Conservation (phyloP, 2,888 invertebrate genomes). For the Agrilus biguttatus region DNA sequence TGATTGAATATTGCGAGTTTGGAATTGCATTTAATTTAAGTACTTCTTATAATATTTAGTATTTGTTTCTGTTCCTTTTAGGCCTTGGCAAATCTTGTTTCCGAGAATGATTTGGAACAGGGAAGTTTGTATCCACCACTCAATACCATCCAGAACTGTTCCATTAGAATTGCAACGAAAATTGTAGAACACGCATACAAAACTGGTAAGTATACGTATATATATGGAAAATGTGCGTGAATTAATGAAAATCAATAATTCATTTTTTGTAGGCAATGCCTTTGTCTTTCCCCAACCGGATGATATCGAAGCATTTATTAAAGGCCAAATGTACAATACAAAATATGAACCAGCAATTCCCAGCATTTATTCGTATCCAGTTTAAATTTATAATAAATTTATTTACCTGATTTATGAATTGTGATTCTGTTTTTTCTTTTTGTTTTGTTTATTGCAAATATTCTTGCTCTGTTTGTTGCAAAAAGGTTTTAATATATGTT, state of each 20-base stretch:
- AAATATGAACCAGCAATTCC: conserved; percentile 56
- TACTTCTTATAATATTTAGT: too few relatives aligned
- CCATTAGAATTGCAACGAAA: conserved; percentile 70
- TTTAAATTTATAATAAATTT: too few relatives aligned
- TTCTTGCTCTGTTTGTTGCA: too few relatives aligned
- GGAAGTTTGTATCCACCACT: conserved; percentile 91
- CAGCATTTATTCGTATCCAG: conserved; percentile 44
- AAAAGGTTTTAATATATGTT: too few relatives aligned
- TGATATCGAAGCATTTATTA: conserved; percentile 58
- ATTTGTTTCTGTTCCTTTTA: conserved; percentile 25
- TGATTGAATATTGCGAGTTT: too few relatives aligned
- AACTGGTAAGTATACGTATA: conserved; percentile 38
- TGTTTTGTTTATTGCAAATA: too few relatives aligned
- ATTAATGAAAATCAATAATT: conserved; percentile 1
- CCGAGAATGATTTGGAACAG: conserved; percentile 59
- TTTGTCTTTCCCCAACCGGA: conserved; percentile 64
- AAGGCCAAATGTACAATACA: conserved; percentile 68
- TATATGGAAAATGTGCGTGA: background rate
- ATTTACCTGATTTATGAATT: too few relatives aligned
- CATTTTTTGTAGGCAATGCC: conserved; percentile 46
- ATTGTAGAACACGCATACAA: conserved; percentile 73
- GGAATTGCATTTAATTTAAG: too few relatives aligned
- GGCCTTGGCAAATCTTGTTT: conserved; percentile 69
- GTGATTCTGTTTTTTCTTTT: too few relatives aligned
- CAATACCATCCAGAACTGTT: conserved; percentile 67